Evolutionary conservation across 2,888 invertebrate genomes (phyloP), one percentile per base, ranked within the genome.

Genomic region (Nymphalis c-album): DNA sequence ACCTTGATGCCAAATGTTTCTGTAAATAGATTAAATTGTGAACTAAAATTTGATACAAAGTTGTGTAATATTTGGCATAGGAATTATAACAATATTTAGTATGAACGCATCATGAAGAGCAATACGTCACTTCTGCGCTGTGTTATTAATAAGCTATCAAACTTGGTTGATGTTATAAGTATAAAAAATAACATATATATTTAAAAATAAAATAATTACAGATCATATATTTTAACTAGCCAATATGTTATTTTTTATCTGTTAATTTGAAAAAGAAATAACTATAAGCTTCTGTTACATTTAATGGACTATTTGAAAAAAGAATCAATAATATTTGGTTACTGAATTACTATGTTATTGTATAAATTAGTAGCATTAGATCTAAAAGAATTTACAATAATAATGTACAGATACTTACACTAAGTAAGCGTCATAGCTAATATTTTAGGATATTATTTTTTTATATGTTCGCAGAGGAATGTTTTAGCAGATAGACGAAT

Each of bases 301-400:
- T 26, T 60, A 60, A 10, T 47, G 60, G 46, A 60, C 45, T 60
- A 60, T 55, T 31, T 55, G 26, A 26, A 55, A n/a, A 60, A 64
- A 59, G n/a, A 31, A 31, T 6, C 46, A 64, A 59, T 61, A 60
- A 47, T 71, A 71, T 68, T 73, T 68, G 63, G 67, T 66, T 71
- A 72, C 35, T 70, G 65, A 48, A 60, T 67, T 69, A 60, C 61
- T 64, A 62, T 64, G 48, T 55, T 69, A 65, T 40, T 66, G 58
- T 71, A 72, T 74, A 72, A 71, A 70, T 74, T 71, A 74, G 65
- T 75, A 63, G 59, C 61, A 58, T 72, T 72, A 75, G 70, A 70
- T 67, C 73, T 74, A 87, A 83, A 80, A 85, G 78, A 87, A 86
- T 90, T 88, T 90, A 90, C 86, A 90, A 79, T 83, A 85, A 90